These are phyloP conservation scores for Syrista parreyssii DNA, from an alignment of 2,888 invertebrate genomes.

Conservation along the genomic window DNA sequence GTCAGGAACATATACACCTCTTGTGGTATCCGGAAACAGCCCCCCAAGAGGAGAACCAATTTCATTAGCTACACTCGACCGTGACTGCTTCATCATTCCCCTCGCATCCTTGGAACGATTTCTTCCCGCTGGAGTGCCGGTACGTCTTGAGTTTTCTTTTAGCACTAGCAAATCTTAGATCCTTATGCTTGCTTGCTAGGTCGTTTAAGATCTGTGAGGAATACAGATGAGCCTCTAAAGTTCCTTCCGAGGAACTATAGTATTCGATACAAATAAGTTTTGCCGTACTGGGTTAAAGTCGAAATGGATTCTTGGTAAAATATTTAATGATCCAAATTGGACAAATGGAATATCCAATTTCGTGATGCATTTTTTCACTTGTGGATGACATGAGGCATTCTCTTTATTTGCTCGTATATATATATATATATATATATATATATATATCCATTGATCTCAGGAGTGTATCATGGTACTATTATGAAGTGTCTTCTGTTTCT, in stretches of 20 bases:
- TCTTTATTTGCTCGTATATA: neutral
- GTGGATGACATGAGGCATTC: neutral
- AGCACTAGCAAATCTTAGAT: conserved; percentile 1
- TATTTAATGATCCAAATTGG: neutral
- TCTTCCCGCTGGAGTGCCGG: conserved; percentile 90
- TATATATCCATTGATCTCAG: neutral
- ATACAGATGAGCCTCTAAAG: neutral
- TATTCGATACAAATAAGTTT: neutral
- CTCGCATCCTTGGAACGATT: conserved; percentile 89
- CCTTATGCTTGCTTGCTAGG: neutral
- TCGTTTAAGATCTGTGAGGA: neutral
- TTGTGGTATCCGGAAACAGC: conserved; percentile 61
- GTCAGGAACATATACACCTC: conserved; percentile 58
- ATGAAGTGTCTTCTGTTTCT: conserved; percentile 32
- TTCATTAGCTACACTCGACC: conserved; percentile 83
- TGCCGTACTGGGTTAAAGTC: neutral
- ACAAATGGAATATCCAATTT: neutral
- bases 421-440: neutral
- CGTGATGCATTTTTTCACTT: neutral
- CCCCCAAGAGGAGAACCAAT: conserved; percentile 75
- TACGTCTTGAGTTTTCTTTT: conserved; percentile 55
- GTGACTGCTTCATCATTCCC: conserved; percentile 94
- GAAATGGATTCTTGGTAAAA: neutral
- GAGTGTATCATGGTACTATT: neutral
- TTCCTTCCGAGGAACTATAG: neutral